A percentile compares a stretch with the other conserved stretches of the same genome.
Evolutionary conservation across 2,888 invertebrate species (phyloP).

Genomic region (Trichopria drosophilae): DNA sequence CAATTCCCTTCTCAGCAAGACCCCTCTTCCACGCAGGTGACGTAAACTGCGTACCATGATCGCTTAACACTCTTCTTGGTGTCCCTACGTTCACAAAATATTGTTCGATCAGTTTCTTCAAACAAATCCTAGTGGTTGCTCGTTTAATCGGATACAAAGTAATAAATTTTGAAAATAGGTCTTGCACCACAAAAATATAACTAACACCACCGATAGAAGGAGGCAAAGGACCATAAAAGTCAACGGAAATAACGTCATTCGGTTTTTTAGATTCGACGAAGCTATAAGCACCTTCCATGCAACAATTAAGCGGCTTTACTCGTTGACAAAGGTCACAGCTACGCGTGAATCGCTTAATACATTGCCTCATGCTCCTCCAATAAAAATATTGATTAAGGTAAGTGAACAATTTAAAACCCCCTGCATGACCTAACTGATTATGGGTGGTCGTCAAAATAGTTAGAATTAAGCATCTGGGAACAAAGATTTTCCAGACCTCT

Average conservation of each 20-base stretch:
- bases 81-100: slow-evolving; percentile 1
- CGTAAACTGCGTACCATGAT: too few relatives aligned
- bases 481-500: too few relatives aligned
- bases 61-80: not conserved
- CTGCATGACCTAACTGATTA: too few relatives aligned
- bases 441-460: too few relatives aligned
- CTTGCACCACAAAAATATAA: slow-evolving; percentile 3
- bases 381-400: too few relatives aligned
- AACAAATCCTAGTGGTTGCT: too few relatives aligned
- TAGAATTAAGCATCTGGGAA: too few relatives aligned
- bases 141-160: slow-evolving; percentile 2
- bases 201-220: not conserved
- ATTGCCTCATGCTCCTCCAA: not conserved
- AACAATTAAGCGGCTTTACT: slow-evolving; percentile 3
- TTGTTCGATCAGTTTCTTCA: not conserved
- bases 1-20: not conserved
- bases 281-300: slow-evolving; percentile 6
- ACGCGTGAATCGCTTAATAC: not conserved
- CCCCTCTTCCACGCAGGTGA: not conserved
- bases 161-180: too few relatives aligned
- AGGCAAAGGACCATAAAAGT: slow-evolving; percentile 6
- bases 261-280: slow-evolving; percentile 1
- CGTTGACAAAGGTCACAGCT: slow-evolving; percentile 13
- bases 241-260: slow-evolving; percentile 4
- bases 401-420: too few relatives aligned